These are phyloP conservation scores for Myoxocephalus aenaeus DNA, from an alignment of 2,797 vertebrate genomes.

Conservation along the genomic window DNA sequence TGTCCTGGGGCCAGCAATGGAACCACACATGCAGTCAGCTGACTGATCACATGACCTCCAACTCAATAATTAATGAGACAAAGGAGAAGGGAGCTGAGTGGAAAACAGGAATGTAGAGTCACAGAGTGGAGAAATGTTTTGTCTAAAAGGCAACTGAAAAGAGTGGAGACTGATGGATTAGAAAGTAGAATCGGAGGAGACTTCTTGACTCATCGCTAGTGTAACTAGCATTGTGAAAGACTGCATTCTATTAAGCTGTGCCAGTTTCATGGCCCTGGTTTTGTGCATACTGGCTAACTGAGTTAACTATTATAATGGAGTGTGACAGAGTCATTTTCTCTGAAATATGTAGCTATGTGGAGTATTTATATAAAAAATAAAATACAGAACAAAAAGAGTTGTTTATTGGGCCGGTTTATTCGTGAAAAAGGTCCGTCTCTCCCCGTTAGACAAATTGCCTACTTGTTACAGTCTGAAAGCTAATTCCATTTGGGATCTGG, in stretches of 20 bases:
- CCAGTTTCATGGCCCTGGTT: not conserved
- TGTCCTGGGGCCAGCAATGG: constrained; percentile 21
- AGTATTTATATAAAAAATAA: not conserved
- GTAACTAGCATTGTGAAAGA: not conserved
- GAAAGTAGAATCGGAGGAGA: not conserved
- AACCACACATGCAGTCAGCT: constrained; percentile 52
- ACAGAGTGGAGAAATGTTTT: not conserved
- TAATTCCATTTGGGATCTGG: not conserved
- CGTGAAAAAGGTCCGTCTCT: too few relatives aligned
- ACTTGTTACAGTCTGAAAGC: not conserved
- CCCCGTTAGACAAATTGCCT: not conserved
- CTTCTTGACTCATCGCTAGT: not conserved
- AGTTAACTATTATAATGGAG: not conserved
- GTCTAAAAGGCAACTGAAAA: not conserved
- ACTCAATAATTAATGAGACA: constrained; percentile 15
- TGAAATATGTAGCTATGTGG: too few relatives aligned
- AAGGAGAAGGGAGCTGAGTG: not conserved
- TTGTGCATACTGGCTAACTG: not conserved
- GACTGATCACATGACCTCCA: constrained; percentile 52
- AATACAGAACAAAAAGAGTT: not conserved
- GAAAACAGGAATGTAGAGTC: not conserved
- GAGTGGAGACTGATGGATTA: not conserved
- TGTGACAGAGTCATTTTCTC: too few relatives aligned
- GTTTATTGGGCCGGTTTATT: not conserved
- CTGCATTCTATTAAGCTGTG: not conserved